phyloP scores from a whole-genome alignment of 1,140 invertebrate species.

The Pogonomyrmex barbatus region DNA sequence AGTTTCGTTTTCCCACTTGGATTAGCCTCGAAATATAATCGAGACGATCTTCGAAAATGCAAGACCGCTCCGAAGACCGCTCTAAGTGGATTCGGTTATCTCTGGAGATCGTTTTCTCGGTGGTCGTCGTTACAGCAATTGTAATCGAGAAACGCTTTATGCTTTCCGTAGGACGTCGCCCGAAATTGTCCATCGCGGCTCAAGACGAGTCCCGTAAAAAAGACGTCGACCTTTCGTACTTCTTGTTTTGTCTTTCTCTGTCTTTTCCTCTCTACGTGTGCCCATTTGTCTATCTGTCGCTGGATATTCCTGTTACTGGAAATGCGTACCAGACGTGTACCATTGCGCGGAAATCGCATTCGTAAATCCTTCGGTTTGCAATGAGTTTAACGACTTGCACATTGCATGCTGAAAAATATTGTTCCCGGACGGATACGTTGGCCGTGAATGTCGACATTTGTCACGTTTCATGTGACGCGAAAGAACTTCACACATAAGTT shows the following conservation, averaged over 20 bases:
- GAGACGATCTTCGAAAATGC: slow-evolving; percentile 27
- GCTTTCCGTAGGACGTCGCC: slow-evolving; percentile 19
- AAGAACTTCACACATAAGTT: slow-evolving; percentile 3
- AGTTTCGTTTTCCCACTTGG: not conserved
- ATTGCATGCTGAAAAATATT: slow-evolving; percentile 32
- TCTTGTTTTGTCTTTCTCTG: not conserved
- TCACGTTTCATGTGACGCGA: slow-evolving; percentile 15
- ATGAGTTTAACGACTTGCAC: slow-evolving; percentile 57
- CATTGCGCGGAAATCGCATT: slow-evolving; percentile 11
- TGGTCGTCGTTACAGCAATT: slow-evolving; percentile 54
- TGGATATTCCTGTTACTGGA: slow-evolving; percentile 36
- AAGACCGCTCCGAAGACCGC: not conserved
- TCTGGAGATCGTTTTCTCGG: slow-evolving; percentile 45
- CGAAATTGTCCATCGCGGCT: slow-evolving; percentile 46
- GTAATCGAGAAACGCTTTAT: slow-evolving; percentile 62
- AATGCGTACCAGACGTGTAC: slow-evolving; percentile 49
- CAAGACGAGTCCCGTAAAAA: slow-evolving; percentile 49
- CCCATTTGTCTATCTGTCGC: slow-evolving; percentile 30
- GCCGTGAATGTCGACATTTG: slow-evolving; percentile 31
- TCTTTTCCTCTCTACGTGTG: not conserved
- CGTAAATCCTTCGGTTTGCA: slow-evolving; percentile 66
- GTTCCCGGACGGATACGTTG: not conserved
- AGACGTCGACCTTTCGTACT: slow-evolving; percentile 58
- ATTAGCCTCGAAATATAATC: slow-evolving; percentile 53
- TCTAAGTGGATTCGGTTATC: slow-evolving; percentile 48